Evolutionary conservation across 2,888 invertebrate species (phyloP), one percentile per base, ranked within the genome.

Genomic region (Netelia inedita): DNA sequence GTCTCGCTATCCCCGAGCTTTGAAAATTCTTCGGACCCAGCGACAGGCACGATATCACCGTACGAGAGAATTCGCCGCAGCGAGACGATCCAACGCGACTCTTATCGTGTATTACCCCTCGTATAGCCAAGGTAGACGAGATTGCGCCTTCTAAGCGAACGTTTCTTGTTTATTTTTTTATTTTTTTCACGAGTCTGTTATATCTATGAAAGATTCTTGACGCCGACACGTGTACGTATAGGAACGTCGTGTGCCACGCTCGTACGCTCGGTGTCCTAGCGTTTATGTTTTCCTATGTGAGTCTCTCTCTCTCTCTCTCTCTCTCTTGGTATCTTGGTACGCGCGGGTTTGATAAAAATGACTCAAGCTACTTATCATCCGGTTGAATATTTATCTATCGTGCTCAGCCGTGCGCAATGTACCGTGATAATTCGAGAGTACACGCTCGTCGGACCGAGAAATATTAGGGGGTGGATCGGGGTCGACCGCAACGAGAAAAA

Each of bases 71-170:
- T 79, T 75, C 79, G 71, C 68, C 66, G 35, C 68, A 57, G n/a
- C 69, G 66, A 69, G 59, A 61, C 57, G 28, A 3, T 43, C 72
- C 63, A 82, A 69, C 74, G 72, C 66, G 63, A 6, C 71, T 79
- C 78, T 85, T 85, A 82, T 85, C 82, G 72, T 65, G 74, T 75
- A 79, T 71, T 82, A 75, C 74, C 50, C 82, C 82, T 73, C 72
- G 16, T 41, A 28, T 19, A 68, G 55, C 35, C 61, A 35, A 57
- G 41, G 81, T 74, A 65, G 35, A 28, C 59, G 61, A 82, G 85
- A 82, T 85, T 75, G 61, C 61, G 21, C 41, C 65, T 79, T 82
- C 74, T 74, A 71, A 72, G 82, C 85, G 65, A 57, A 50, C 21
- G 16, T 55, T 35, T 3, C 35, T 35, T 8, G 35, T 1, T 53